Evolutionary conservation across 2,888 invertebrate species (phyloP), one percentile per base, ranked within the genome.

Genomic region (Coleophora deauratella): DNA sequence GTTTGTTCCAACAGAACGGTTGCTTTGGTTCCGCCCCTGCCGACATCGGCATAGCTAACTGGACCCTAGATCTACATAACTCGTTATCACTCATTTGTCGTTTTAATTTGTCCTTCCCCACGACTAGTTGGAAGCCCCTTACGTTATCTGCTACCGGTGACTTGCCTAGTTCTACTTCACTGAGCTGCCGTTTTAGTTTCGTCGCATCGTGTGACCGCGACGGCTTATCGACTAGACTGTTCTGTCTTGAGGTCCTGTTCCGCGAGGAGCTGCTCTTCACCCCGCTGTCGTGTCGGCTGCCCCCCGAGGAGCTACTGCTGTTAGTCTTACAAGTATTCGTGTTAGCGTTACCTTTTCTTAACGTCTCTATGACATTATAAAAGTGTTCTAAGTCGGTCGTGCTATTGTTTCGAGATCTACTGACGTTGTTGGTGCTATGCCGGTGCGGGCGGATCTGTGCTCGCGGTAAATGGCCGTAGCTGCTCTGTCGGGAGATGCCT

Each of bases 31-130:
- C 84, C 39, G 85, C 80, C 32, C 84, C 85, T 41, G 85, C 85
- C n/a, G 85, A 84, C 76, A 80, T 75, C 45, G 86, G 85, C 81
- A 84, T 72, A 46, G 78, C 77, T 42, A 79, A 55, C 47, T 67
- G 79, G 50, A 72, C 69, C 8, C 78, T 66, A 35, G 76, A 68
- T 42, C 66, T 52, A 40, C 75, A 66, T 59, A 81, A 51, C 62
- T 78, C 82, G 54, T 77, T 77, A 50, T 81, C 81, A 53, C 82
- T 82, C 59, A 80, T 49, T 59, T 82, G 82, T 39, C 84, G 67
- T 55, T 75, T 75, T 54, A 84, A 53, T 57, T 75, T 76, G 36
- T 76, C 70, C 54, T 78, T 80, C 4, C 80, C 81, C 37, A 79
- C 74, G 31, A 77, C 80, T 38, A 78, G 58, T 45, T 72, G 79